phyloP scores from a whole-genome alignment of 1,140 invertebrate species.

The Drosophila oshimai region DNA sequence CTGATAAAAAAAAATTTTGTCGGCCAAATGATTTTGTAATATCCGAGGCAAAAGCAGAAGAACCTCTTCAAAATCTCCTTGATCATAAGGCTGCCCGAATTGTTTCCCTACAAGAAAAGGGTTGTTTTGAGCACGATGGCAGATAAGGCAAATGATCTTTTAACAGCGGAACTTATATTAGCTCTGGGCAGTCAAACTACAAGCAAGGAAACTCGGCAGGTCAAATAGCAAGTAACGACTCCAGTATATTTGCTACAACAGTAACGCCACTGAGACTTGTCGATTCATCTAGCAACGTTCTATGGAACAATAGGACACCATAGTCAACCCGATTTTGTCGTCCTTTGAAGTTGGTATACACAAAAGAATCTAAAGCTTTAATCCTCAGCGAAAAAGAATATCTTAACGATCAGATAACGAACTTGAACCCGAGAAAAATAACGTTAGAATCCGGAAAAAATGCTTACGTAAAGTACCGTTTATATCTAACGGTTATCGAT shows the following conservation, averaged over 20 bases:
- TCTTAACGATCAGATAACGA: neutral
- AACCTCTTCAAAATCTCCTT: neutral
- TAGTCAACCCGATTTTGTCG: neutral
- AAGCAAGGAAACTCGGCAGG: neutral
- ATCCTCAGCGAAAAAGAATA: neutral
- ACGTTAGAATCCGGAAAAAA: neutral
- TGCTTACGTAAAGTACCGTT: neutral
- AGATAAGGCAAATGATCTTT: neutral
- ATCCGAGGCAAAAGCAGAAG: neutral
- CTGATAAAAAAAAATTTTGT: neutral
- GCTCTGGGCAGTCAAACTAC: neutral
- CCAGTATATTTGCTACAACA: neutral
- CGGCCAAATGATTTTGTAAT: neutral
- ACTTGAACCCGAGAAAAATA: neutral
- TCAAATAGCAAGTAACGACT: neutral
- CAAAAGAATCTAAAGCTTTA: neutral
- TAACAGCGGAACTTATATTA: neutral
- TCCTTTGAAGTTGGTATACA: neutral
- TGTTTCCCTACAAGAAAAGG: neutral
- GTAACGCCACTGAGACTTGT: neutral
- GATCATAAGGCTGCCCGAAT: neutral
- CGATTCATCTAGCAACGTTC: neutral
- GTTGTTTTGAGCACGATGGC: neutral
- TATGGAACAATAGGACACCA: neutral
- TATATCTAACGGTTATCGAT: neutral